Evolutionary conservation across 2,797 vertebrate species (phyloP), one percentile per base, ranked within the genome.

Genomic region (Bufotes viridis): DNA sequence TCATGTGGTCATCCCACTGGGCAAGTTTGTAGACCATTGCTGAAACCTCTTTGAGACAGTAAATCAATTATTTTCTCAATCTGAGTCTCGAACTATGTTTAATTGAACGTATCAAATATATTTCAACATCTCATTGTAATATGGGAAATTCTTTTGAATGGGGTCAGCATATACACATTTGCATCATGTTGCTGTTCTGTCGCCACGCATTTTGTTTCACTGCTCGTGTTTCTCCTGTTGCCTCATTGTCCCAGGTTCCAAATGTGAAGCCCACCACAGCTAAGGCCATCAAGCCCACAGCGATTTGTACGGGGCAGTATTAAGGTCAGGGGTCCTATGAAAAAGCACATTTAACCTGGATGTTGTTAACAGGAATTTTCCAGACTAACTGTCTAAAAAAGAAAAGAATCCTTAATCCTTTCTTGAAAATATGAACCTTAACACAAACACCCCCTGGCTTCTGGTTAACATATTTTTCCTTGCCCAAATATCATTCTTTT

Each of bases 261-360:
- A 96, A 96, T 93, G 92, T 93, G 96, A 97, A 97, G 94, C 94
- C 95, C 92, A 91, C 90, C 91, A 92, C 94, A 93, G 90, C 94
- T 95, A 92, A 95, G 91, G 92, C 92, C 93, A 95, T 92, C 93
- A 94, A 94, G 93, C 93, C 94, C 87, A 90, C 95, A 93, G 95
- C 96, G 93, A 93, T 96, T 93, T 97, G 94, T 95, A 95, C 94
- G 95, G 97, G 97, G 94, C 95, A 95, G 92, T 94, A 79, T 92
- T 96, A 96, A 98, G 97, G 97, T 98, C 96, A 96, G 97, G 95
- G 96, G 93, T 95, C 93, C 88, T 90, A 83, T 92, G 90, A 93
- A 93, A 81, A 84, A 93, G 89, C 91, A 92, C 75, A 90, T 95
- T 89, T 95, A 95, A 96, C 94, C 84, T 90, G 92, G 72, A 90